phyloP scores from a whole-genome alignment of 2,797 vertebrate species.

The Phrynocephalus vlangalii region DNA sequence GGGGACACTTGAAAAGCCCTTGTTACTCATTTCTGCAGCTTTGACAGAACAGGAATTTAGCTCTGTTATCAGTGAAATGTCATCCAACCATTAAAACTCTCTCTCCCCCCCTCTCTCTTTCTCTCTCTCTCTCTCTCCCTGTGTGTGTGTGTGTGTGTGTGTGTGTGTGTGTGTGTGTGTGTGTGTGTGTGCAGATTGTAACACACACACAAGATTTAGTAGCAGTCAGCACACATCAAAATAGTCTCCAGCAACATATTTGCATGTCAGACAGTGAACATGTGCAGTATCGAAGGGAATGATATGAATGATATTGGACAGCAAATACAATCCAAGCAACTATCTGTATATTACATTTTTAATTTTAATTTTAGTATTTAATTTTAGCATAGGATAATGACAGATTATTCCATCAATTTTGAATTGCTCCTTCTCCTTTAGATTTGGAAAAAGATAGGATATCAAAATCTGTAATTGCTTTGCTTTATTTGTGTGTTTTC shows the following conservation, averaged over 20 bases:
- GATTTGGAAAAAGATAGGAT: neutral
- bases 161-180: too few relatives aligned
- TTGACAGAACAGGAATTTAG: constrained; percentile 64
- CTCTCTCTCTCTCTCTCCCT: too few relatives aligned
- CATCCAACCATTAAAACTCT: constrained; percentile 67
- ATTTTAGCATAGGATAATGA: constrained; percentile 36
- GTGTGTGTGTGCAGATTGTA: constrained; percentile 2
- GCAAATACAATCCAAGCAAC: constrained; percentile 24
- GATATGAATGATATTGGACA: constrained; percentile 40
- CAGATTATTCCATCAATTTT: constrained; percentile 27
- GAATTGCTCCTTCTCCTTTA: constrained; percentile 55
- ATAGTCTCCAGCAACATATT: constrained; percentile 50
- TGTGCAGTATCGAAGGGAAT: constrained; percentile 26
- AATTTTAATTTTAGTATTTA: constrained; percentile 47
- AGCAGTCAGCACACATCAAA: constrained; percentile 62
- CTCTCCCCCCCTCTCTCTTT: neutral
- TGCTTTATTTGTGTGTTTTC: neutral
- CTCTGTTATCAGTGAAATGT: constrained; percentile 67
- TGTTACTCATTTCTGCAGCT: constrained; percentile 68
- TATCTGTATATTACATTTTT: constrained; percentile 39
- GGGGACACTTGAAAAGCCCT: constrained; percentile 71
- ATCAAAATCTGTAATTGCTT: neutral
- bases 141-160: too few relatives aligned
- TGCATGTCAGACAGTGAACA: constrained; percentile 42
- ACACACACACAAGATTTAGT: constrained; percentile 48